phyloP scores from a whole-genome alignment of 2,888 invertebrate species.

The Augochlorella aurata region DNA sequence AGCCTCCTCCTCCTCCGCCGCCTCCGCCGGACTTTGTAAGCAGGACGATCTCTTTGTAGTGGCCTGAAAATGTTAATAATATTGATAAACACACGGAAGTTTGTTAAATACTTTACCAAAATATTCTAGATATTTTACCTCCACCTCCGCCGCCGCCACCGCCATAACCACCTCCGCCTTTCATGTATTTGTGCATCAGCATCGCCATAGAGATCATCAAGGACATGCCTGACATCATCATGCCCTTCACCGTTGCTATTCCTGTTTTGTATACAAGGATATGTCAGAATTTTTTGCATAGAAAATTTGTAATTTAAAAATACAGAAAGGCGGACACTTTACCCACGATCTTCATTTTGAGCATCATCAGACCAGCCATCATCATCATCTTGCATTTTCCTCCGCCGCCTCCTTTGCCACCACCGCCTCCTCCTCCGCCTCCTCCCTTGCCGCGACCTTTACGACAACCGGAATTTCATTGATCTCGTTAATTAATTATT shows the following conservation, averaged over 20 bases:
- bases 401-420: constrained; percentile 79
- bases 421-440: constrained; percentile 66
- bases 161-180: constrained; percentile 73
- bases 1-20: constrained; percentile 58
- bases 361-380: constrained; percentile 86
- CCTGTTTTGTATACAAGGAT: constrained; percentile 76
- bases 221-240: constrained; percentile 86
- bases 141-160: constrained; percentile 70
- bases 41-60: constrained; percentile 76
- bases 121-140: background rate
- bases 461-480: constrained; percentile 32
- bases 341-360: constrained; percentile 86
- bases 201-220: constrained; percentile 85
- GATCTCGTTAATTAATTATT: background rate
- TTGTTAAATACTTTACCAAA: too few species aligned
- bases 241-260: constrained; percentile 85
- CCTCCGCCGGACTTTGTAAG: constrained; percentile 82
- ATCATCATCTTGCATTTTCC: constrained; percentile 85
- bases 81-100: background rate
- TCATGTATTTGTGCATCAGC: constrained; percentile 75
- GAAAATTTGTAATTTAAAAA: background rate
- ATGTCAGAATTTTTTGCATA: background rate
- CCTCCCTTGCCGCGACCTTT: constrained; percentile 80
- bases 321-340: constrained; percentile 36
- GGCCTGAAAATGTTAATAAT: constrained; percentile 56